Evolutionary conservation across 2,888 invertebrate genomes (phyloP).

Genomic region (Sphaerophoria taeniata): DNA sequence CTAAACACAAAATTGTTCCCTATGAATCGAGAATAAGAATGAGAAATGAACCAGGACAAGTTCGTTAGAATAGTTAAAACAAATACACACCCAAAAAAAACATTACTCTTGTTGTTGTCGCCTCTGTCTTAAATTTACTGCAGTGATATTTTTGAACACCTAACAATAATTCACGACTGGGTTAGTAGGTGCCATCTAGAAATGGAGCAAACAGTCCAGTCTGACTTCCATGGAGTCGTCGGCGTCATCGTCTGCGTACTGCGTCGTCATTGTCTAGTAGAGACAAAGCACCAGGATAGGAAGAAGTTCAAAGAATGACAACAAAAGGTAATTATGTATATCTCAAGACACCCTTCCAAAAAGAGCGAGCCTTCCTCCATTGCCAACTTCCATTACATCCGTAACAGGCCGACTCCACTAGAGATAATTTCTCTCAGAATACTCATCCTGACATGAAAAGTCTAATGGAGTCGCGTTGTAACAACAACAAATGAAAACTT

Average conservation of each 20-base stretch:
- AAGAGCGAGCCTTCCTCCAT: not conserved
- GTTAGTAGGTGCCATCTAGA: constrained; percentile 37
- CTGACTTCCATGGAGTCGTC: not conserved
- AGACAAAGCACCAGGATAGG: not conserved
- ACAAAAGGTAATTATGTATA: constrained; percentile 26
- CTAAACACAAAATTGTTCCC: not conserved
- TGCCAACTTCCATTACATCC: not conserved
- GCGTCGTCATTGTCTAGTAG: not conserved
- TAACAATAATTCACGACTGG: constrained; percentile 22
- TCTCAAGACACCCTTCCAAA: not conserved
- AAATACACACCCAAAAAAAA: too few relatives aligned
- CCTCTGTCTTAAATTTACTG: constrained; percentile 68
- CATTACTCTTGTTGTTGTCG: too few relatives aligned
- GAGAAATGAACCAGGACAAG: constrained; percentile 60
- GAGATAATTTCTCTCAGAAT: too few relatives aligned
- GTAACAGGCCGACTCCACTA: too few relatives aligned
- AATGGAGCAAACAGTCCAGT: not conserved
- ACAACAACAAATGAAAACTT: too few relatives aligned
- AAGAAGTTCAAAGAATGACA: constrained; percentile 36
- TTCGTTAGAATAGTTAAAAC: too few relatives aligned
- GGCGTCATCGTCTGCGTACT: constrained; percentile 1
- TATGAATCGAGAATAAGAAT: constrained; percentile 16
- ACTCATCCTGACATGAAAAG: too few relatives aligned
- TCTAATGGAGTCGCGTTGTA: too few relatives aligned
- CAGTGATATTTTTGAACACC: constrained; percentile 50